Base-by-base conservation (phyloP, 1,140 invertebrate genomes). In the Rhagoletis zephyria region DNA sequence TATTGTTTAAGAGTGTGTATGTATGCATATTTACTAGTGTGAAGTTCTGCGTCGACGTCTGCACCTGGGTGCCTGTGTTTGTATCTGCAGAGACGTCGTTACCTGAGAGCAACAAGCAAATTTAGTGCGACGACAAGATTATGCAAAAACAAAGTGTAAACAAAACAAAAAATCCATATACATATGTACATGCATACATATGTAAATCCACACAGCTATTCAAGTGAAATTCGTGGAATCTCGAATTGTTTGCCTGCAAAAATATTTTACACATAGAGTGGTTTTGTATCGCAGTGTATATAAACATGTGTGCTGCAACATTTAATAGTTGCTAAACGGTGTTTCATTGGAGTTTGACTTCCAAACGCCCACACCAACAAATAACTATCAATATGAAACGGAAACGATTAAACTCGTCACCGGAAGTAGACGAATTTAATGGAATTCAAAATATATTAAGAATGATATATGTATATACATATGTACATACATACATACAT, bases 101-200 rank as follows among this genome's bases (percentile, higher is more conserved):
- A 30, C 30, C 30, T 30, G 30, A 42, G 48, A 81, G 48, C 74
- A 81, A 81, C 74, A 81, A 81, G 74, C 74, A 81, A 56, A 81
- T 81, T 19, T 81, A 63, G 61, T 16, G n/a, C 61, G 61, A 4
- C 61, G n/a, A 2, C n/a, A 14, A 14, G 30, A 30, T 30, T 0
- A 48, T 56, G 48, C 74, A 56, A 81, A 14, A 81, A 56, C 74
- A 81, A 81, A 81, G 74, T 81, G 74, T 81, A 81, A 81, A 81
- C 74, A 81, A 81, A 81, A 56, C 16, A 56, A 56, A 81, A 77
- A 77, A n/a, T n/a, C n/a, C n/a, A n/a, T n/a, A n/a, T n/a, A n/a
- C n/a, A n/a, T n/a, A n/a, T n/a, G n/a, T n/a, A n/a, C 14, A 56
- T 77, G 30, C 30, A 56, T 4, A 2, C 6, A 56, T 10, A 59